Conservation (phyloP, 1,140 invertebrate genomes). For the Drosophila arizonae region DNA sequence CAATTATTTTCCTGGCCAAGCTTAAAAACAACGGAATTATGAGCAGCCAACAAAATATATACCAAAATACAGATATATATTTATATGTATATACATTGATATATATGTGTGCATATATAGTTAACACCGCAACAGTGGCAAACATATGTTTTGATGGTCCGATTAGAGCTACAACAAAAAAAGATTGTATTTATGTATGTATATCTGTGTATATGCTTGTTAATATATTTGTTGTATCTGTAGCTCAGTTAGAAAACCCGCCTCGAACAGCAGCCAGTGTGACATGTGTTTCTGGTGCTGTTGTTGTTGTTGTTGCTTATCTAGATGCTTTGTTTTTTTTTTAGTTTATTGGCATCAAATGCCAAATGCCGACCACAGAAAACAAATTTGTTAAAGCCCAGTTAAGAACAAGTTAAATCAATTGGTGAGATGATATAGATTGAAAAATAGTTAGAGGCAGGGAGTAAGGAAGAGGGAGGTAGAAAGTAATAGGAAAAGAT, state of each 20-base stretch:
- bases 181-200: conserved; percentile 19
- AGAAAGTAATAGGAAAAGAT: too few species aligned
- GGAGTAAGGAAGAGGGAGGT: too few species aligned
- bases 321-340: conserved; percentile 28
- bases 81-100: not conserved
- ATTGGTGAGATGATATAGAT: not conserved
- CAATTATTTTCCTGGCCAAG: conserved; percentile 56
- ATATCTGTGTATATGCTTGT: too few species aligned
- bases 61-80: conserved; percentile 8
- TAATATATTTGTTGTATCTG: conserved; percentile 5
- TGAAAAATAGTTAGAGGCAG: too few species aligned
- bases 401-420: conserved; percentile 15
- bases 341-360: conserved; percentile 39
- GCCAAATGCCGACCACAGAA: conserved; percentile 30
- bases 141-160: conserved; percentile 64
- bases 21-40: conserved; percentile 64
- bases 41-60: conserved; percentile 27
- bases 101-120: conserved; percentile 5
- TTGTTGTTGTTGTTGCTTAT: conserved; percentile 21
- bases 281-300: conserved; percentile 40
- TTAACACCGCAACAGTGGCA: conserved; percentile 43
- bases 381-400: conserved; percentile 14
- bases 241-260: conserved; percentile 21
- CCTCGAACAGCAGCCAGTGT: conserved; percentile 9
- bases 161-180: conserved; percentile 52